Evolutionary conservation across 1,140 invertebrate species (phyloP).

Genomic region (Halictus rubicundus): DNA sequence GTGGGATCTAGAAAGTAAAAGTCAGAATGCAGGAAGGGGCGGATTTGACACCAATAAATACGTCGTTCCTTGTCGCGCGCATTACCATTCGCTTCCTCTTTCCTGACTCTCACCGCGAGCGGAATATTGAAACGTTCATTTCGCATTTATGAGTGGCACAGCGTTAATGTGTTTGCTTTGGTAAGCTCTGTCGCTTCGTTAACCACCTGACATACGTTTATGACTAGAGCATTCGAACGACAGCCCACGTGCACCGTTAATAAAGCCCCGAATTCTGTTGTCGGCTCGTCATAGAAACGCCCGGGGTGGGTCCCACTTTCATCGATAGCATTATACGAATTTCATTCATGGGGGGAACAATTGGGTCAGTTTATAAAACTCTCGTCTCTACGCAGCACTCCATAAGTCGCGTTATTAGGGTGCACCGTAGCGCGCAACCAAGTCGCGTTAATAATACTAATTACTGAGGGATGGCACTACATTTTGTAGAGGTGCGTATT

Average conservation of each 20-base stretch:
- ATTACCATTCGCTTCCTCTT: constrained; percentile 18
- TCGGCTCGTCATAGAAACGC: not conserved
- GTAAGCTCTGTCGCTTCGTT: constrained; percentile 56
- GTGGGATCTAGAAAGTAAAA: constrained; percentile 48
- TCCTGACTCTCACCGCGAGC: constrained; percentile 2
- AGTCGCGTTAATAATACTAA: too few relatives aligned
- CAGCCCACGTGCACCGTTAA: constrained; percentile 47
- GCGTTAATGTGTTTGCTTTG: constrained; percentile 66
- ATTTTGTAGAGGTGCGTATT: too few relatives aligned
- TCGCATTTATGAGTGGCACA: constrained; percentile 62
- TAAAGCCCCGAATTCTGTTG: constrained; percentile 56
- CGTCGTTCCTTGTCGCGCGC: constrained; percentile 14
- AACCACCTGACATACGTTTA: constrained; percentile 59
- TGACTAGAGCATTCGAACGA: constrained; percentile 62
- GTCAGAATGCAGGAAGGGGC: constrained; percentile 58
- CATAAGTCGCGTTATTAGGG: too few relatives aligned
- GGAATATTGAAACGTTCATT: constrained; percentile 57
- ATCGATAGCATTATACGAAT: not conserved
- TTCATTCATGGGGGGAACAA: too few relatives aligned
- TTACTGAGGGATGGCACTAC: too few relatives aligned
- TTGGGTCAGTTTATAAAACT: too few relatives aligned
- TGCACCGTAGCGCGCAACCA: too few relatives aligned
- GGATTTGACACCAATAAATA: constrained; percentile 35
- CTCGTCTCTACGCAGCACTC: too few relatives aligned
- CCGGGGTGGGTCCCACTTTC: not conserved